These are phyloP conservation scores for Rafetus swinhoei DNA, from an alignment of 2,113 vertebrate genomes.

Conservation along the genomic window DNA sequence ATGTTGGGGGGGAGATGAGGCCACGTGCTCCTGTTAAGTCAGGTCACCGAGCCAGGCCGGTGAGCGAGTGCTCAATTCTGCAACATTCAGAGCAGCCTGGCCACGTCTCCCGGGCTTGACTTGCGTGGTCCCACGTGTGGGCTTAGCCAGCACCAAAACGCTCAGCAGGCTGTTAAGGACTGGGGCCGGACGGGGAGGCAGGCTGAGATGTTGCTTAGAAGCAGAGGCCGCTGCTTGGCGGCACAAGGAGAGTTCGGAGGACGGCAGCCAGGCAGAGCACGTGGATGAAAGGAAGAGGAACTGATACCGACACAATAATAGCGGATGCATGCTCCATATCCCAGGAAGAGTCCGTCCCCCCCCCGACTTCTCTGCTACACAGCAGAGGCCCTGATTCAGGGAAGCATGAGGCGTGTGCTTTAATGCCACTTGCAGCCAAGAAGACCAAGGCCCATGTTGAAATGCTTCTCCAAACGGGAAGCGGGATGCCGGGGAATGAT, in stretches of 20 bases:
- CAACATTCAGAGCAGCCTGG: background rate
- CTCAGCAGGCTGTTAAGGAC: background rate
- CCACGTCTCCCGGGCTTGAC: background rate
- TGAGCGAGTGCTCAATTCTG: rapidly evolving
- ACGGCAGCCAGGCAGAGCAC: background rate
- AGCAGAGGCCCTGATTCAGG: background rate
- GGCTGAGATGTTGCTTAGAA: background rate
- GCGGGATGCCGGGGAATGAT: background rate
- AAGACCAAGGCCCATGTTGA: background rate
- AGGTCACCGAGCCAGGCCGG: background rate
- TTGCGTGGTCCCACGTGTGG: background rate
- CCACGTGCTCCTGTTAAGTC: background rate
- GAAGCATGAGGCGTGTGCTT: background rate
- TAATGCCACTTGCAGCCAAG: background rate
- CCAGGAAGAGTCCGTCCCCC: background rate
- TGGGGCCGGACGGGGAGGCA: no score
- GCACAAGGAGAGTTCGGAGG: background rate
- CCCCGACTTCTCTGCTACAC: background rate
- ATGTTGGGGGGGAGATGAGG: background rate
- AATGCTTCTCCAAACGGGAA: background rate
- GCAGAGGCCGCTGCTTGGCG: background rate
- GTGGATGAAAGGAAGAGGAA: background rate
- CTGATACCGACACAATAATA: background rate
- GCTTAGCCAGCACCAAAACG: background rate
- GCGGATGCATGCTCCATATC: background rate